Percentiles rank a stretch among this genome's conserved stretches.
These are phyloP conservation scores for Rhorus exstirpatorius DNA, from an alignment of 2,888 invertebrate genomes.

Conservation along the genomic window DNA sequence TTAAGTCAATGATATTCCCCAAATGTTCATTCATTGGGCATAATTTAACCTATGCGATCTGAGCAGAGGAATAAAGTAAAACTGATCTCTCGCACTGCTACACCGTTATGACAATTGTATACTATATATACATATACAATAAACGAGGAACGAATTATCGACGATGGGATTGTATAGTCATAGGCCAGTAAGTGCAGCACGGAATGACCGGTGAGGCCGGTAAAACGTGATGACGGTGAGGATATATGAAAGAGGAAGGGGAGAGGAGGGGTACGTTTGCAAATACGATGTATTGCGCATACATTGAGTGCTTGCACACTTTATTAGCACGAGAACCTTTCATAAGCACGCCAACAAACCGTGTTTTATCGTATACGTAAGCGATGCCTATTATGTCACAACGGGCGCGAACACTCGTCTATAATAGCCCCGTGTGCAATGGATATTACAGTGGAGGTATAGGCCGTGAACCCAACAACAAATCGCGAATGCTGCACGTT, in stretches of 20 bases:
- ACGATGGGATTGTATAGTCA: constrained; percentile 26
- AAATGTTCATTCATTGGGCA: too few relatives aligned
- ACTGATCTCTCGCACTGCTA: not conserved
- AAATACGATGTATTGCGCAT: constrained; percentile 71
- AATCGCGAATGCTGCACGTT: constrained; percentile 76
- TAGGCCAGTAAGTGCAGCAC: constrained; percentile 20
- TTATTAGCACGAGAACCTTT: constrained; percentile 60
- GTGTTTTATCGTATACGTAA: constrained; percentile 55
- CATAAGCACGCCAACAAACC: constrained; percentile 49
- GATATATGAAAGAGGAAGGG: not conserved
- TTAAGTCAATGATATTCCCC: too few relatives aligned
- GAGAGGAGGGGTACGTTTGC: constrained; percentile 71
- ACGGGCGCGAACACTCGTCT: constrained; percentile 64
- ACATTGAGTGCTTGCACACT: constrained; percentile 53
- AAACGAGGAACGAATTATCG: not conserved
- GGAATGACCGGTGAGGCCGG: constrained; percentile 26
- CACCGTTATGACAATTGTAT: not conserved
- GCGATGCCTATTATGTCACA: constrained; percentile 77
- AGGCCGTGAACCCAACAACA: constrained; percentile 78
- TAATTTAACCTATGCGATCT: not conserved
- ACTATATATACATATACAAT: not conserved
- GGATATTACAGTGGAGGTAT: constrained; percentile 70
- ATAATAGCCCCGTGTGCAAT: constrained; percentile 59
- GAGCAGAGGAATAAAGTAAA: constrained; percentile 8
- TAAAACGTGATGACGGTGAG: not conserved